phyloP scores from a whole-genome alignment of 2,113 vertebrate species.

The Perca schrenkii region DNA sequence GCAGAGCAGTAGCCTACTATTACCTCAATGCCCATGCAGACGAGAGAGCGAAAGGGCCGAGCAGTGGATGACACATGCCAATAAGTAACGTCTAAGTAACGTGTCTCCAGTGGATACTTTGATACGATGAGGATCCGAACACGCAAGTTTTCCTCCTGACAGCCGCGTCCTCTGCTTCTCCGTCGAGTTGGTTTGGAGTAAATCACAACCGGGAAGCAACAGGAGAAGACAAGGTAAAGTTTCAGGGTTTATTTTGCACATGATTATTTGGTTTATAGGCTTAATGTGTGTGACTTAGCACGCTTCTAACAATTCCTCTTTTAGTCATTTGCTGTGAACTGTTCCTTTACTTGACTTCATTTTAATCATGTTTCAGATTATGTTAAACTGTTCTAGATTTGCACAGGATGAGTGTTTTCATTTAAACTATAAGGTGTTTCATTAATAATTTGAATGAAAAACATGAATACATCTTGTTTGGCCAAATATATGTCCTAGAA shows the following conservation, averaged over 20 bases:
- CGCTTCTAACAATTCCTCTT: not conserved
- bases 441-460: not conserved
- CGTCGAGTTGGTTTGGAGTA: not conserved
- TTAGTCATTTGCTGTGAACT: not conserved
- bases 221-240: constrained; percentile 49
- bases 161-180: not conserved
- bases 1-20: not conserved
- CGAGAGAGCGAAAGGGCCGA: constrained; percentile 19
- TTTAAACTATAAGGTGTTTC: not conserved
- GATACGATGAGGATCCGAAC: constrained; percentile 15
- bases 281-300: not conserved
- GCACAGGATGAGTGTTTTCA: not conserved
- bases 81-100: constrained; percentile 18
- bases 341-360: not conserved
- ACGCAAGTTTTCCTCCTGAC: constrained; percentile 12
- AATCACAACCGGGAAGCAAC: constrained; percentile 33
- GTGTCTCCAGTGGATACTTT: constrained; percentile 15
- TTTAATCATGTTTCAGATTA: not conserved
- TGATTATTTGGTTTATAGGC: not conserved
- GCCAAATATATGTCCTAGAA: not conserved
- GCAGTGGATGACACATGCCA: constrained; percentile 10
- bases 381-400: not conserved
- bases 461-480: not conserved
- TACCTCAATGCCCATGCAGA: not conserved
- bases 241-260: not conserved